These are phyloP conservation scores for Lanius collurio DNA, from an alignment of 2,113 vertebrate genomes.

Conservation along the genomic window DNA sequence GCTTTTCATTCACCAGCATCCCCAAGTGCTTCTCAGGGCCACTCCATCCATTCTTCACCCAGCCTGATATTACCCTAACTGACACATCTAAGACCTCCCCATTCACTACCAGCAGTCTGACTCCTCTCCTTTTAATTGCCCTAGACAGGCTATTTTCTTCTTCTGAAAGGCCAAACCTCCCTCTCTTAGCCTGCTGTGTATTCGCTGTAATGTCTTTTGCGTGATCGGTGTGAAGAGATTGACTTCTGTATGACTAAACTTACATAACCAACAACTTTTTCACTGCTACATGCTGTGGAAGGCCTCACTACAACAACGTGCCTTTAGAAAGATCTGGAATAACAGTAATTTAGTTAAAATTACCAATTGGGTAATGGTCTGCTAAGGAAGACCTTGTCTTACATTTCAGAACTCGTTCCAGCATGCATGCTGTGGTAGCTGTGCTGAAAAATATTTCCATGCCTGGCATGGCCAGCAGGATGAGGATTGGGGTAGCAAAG, in stretches of 20 bases:
- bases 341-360: neutral
- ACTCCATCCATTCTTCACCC: neutral
- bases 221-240: neutral
- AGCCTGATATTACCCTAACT: neutral
- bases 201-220: neutral
- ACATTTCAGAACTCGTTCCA: neutral
- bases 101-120: neutral
- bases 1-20: neutral
- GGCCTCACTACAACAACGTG: neutral
- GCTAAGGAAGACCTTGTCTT: neutral
- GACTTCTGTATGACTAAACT: neutral
- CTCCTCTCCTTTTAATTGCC: neutral
- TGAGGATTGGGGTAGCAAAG: neutral
- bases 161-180: neutral
- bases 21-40: neutral
- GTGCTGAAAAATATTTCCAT: neutral
- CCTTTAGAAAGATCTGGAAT: neutral
- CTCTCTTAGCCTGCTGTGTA: neutral
- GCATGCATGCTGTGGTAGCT: neutral
- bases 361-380: neutral
- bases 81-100: neutral
- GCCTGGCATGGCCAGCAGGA: fast-evolving
- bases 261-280: neutral
- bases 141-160: neutral
- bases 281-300: neutral